Evolutionary conservation across 2,888 invertebrate genomes (phyloP), one percentile per base, ranked within the genome.

Genomic region (Campopleginae sp.): DNA sequence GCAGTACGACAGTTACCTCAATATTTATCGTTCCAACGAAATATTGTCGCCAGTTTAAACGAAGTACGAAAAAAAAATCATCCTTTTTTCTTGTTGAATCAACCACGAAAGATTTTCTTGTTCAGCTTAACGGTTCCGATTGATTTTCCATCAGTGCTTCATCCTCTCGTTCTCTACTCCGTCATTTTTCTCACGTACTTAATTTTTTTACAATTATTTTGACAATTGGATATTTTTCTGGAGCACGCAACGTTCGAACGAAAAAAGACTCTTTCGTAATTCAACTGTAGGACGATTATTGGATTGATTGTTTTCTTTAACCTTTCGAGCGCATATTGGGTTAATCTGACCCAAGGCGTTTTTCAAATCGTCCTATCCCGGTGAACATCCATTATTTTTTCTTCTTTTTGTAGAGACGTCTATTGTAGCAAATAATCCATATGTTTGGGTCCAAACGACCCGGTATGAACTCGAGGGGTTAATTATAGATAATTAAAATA

Each of bases 171-270:
- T 58, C 27, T 27, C 8, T 12, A 27, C 27, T 58, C 14, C 27
- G 14, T 3, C 19, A 65, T 33, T 65, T 33, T 38, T 0, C n/a
- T 51, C 70, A n/a, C n/a, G 71, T 51, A 51, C 71, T 71, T 51
- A 51, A 48, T n/a, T 27, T 48, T 12, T 42, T 85, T 78, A n/a
- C 27, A 38, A 58, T 54, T 84, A 54, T 66, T 42, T 27, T 44
- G 31, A 54, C 44, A 17, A 3, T 66, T 38, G 7, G 27, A 85
- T 44, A 51, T 71, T 38, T n/a, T 58, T 58, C 82, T 75, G 42
- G 86, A 84, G 86, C 84, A 87, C 90, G 91, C 90, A 90, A 91
- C 91, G 90, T 91, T 91, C 91, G 91, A 91, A 91, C 90, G 90
- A 91, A 78, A 89, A 90, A 87, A 87, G 89, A 89, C 88, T 86